phyloP scores from a whole-genome alignment of 2,888 invertebrate species.

The Rhingia rostrata region DNA sequence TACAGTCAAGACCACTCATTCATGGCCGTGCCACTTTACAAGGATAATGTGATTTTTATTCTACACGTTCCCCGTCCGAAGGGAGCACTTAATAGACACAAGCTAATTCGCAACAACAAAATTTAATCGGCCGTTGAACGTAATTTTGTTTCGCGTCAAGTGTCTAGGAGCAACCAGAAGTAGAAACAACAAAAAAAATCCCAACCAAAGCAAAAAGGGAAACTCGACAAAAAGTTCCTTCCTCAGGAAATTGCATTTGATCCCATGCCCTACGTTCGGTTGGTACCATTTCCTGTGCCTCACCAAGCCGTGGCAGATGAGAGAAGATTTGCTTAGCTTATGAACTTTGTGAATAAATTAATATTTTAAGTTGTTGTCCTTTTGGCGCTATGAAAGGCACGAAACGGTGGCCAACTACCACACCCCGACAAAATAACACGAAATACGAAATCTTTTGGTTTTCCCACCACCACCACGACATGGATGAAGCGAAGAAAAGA shows the following conservation, averaged over 20 bases:
- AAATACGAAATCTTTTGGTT: conserved; percentile 14
- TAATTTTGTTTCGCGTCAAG: conserved; percentile 64
- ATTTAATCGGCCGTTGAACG: conserved; percentile 58
- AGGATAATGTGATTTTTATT: conserved; percentile 69
- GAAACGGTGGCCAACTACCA: conserved; percentile 11
- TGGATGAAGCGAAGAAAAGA: conserved; percentile 20
- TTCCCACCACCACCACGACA: conserved; percentile 5
- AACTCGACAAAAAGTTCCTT: conserved; percentile 46
- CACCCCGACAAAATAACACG: not conserved
- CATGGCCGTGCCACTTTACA: conserved; percentile 30
- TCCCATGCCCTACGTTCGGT: conserved; percentile 39
- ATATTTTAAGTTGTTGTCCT: conserved; percentile 72
- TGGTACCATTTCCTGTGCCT: conserved; percentile 59
- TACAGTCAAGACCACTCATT: conserved; percentile 43
- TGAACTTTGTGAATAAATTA: conserved; percentile 73
- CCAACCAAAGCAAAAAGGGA: conserved; percentile 18
- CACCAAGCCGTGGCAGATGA: conserved; percentile 13
- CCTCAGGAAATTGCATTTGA: conserved; percentile 70
- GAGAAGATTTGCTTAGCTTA: conserved; percentile 71
- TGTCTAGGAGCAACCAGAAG: conserved; percentile 21
- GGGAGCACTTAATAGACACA: conserved; percentile 44
- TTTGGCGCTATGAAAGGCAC: conserved; percentile 20
- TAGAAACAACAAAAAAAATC: conserved; percentile 20
- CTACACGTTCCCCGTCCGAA: conserved; percentile 3
- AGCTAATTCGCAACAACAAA: conserved; percentile 67